Evolutionary conservation across 1,140 invertebrate genomes (phyloP).

Genomic region (Gonatopus flavifemur): DNA sequence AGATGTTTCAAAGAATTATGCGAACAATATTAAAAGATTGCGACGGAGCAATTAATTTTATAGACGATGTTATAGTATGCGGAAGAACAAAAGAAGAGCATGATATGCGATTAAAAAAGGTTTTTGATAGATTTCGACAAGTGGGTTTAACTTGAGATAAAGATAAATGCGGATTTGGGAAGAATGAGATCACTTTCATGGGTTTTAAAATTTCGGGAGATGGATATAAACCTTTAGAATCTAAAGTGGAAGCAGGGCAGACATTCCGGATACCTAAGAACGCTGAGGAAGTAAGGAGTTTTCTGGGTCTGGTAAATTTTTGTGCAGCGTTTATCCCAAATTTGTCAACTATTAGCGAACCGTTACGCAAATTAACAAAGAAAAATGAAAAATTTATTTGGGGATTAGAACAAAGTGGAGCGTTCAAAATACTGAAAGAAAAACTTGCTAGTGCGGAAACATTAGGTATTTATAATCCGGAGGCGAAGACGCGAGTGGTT

Average conservation of each 20-base stretch:
- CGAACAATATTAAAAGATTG: constrained; percentile 32
- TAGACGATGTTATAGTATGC: constrained; percentile 46
- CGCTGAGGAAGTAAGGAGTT: constrained; percentile 36
- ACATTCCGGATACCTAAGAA: constrained; percentile 16
- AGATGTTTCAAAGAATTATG: constrained; percentile 48
- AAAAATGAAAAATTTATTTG: not conserved
- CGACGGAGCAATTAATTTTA: constrained; percentile 28
- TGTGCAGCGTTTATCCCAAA: too few species aligned
- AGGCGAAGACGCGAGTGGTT: constrained; percentile 41
- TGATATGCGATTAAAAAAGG: constrained; percentile 28
- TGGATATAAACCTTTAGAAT: constrained; percentile 26
- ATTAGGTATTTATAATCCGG: constrained; percentile 45
- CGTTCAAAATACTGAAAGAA: constrained; percentile 13
- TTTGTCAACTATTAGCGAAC: constrained; percentile 20
- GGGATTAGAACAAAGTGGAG: not conserved
- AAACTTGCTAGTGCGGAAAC: constrained; percentile 30
- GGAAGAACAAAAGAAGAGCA: constrained; percentile 34
- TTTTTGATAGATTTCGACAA: constrained; percentile 25
- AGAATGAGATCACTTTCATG: constrained; percentile 29
- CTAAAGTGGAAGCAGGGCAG: constrained; percentile 29
- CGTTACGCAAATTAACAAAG: constrained; percentile 27
- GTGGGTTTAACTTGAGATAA: constrained; percentile 30
- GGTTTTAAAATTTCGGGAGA: constrained; percentile 31
- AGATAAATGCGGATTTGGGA: constrained; percentile 35
- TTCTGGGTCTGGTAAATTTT: constrained; percentile 38